A percentile compares a stretch with the other conserved stretches of the same genome.
Conservation (phyloP, 2,113 vertebrate genomes). For the Noctilio leporinus region DNA sequence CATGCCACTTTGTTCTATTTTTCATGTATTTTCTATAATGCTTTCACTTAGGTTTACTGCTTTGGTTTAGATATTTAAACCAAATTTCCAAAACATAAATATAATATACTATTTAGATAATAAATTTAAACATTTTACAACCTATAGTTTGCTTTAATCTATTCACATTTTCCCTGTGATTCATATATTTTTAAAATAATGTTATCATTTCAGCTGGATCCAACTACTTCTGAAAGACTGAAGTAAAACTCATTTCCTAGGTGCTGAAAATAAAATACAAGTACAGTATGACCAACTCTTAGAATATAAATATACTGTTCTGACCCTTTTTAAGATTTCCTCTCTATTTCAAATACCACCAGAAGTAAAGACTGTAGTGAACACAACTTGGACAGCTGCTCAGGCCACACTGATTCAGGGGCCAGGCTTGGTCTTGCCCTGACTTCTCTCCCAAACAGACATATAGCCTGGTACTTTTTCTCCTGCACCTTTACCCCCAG, state of each 20-base stretch:
- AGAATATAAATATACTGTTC: background rate
- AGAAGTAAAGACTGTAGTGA: background rate
- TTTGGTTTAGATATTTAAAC: conserved; percentile 10
- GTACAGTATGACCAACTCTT: background rate
- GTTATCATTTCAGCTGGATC: background rate
- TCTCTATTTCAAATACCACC: background rate
- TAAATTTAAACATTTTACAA: background rate
- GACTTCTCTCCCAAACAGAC: background rate
- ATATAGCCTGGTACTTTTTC: background rate
- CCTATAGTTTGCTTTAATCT: background rate
- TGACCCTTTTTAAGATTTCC: background rate
- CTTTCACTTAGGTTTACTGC: background rate
- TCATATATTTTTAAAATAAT: background rate
- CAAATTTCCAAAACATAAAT: conserved; percentile 6
- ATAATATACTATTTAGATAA: background rate
- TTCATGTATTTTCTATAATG: background rate
- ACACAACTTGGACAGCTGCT: background rate
- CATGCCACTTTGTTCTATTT: background rate
- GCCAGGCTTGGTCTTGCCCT: too few species aligned
- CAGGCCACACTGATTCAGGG: background rate
- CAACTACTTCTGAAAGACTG: background rate
- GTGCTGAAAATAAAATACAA: conserved; percentile 1
- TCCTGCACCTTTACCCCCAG: background rate
- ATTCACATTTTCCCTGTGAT: background rate
- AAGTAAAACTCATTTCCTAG: background rate